Evolutionary conservation across 1,140 invertebrate species (phyloP), one percentile per base, ranked within the genome.

Genomic region (Oscheius sp.): DNA sequence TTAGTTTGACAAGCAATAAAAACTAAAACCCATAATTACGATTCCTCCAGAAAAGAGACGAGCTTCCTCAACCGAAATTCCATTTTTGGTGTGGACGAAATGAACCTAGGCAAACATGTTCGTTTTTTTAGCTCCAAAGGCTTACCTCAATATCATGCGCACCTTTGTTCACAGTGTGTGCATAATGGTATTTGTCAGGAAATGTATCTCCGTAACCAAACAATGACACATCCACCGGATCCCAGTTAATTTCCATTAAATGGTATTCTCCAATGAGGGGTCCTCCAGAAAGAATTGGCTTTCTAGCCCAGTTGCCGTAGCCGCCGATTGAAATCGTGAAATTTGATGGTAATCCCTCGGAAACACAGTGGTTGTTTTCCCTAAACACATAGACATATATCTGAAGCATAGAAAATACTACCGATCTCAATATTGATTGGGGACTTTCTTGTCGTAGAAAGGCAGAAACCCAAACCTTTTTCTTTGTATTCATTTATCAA

Each of bases 261-360:
- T 55, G 49, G 23, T 55, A 55, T 7, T 55, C 49, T 55, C 23
- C 49, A 13, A 7, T 7, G 7, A 55, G 23, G 28, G 49, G 49
- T 13, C 49, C 49, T 55, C 49, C 49, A 55, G 49, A 55, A 7
- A 55, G 23, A 55, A 26, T 55, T 55, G 49, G 49, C 49, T 26
- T 7, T 4, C 28, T 55, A 20, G 7, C 28, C 49, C 49, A 55
- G 7, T 55, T 55, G 49, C 28, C 49, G 49, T 55, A 55, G 7
- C 49, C 49, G 49, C 7, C 28, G 23, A 55, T 55, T 13, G 49
- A n/a, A n/a, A n/a, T n/a, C n/a, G n/a, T n/a, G n/a, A n/a, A n/a
- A n/a, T n/a, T n/a, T n/a, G n/a, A n/a, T n/a, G n/a, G n/a, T n/a
- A n/a, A n/a, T n/a, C n/a, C n/a, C n/a, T n/a, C n/a, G n/a, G n/a